Base-by-base conservation (phyloP, 1,140 invertebrate species). In the Idris sp. region DNA sequence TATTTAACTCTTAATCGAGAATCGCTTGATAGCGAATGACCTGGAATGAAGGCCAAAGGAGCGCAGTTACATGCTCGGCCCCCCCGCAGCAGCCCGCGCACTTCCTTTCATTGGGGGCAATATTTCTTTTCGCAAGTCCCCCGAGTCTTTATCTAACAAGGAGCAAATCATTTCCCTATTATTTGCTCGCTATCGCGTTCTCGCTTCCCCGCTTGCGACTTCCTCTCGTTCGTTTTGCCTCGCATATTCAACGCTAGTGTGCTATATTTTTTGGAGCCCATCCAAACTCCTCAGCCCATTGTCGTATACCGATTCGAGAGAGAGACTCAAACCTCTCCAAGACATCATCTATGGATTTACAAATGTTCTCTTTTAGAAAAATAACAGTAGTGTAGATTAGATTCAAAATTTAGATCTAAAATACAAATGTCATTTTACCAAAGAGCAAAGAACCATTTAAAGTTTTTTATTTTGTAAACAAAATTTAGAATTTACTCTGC, bases 101-200 rank as follows among this genome's bases (percentile, higher is more conserved):
- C 79, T 84, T 85, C 83, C 83, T 85, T 86, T 84, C 83, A 85
- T 81, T 79, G 74, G 74, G 71, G 65, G 82, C 82, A 84, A 86
- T 86, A 87, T 84, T 87, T 86, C 84, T 86, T 87, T 86, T 83
- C 81, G 80, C 81, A 78, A 84, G 80, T 79, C 74, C 79, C 81
- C 73, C 67, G 79, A 79, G 82, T 83, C 84, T 87, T 87, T 87
- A 87, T 87, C 86, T 87, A 87, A 87, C 86, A 87, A 87, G 86
- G 84, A 87, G 85, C 86, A 86, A 87, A 87, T 87, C 85, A 87
- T 87, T 87, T 87, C 86, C 85, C 86, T 87, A 87, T 87, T 87
- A 87, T 86, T 87, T 87, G 83, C 83, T 85, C 82, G 83, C 85
- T 86, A 87, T 87, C 85, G 82, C 81, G 59, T 75, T 78, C 79